phyloP scores from a whole-genome alignment of 2,113 vertebrate genomes.

The Tupaia tana region DNA sequence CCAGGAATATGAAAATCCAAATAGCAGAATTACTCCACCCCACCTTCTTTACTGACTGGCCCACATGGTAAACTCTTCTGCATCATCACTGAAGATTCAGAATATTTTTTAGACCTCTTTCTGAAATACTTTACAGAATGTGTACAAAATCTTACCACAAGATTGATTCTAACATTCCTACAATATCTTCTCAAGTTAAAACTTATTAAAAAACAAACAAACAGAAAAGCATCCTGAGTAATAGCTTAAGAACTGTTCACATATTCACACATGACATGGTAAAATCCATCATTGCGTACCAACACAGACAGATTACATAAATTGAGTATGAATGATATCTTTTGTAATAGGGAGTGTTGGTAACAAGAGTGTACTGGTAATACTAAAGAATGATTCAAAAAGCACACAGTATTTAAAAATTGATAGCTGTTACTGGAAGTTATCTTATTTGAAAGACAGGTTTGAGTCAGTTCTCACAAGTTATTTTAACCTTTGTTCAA shows the following conservation, averaged over 20 bases:
- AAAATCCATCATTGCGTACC: background rate
- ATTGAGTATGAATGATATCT: background rate
- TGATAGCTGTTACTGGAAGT: background rate
- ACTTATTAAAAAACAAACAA: background rate
- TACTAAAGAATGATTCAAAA: background rate
- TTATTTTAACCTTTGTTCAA: background rate
- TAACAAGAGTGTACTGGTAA: background rate
- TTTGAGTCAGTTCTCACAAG: background rate
- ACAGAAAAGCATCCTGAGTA: rapidly evolving
- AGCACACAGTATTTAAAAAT: background rate
- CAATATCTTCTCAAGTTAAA: background rate
- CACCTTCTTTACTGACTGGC: background rate
- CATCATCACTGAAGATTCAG: background rate
- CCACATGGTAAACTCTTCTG: background rate
- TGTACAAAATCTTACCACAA: background rate
- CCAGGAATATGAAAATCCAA: background rate
- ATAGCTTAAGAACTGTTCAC: background rate
- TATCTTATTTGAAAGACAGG: background rate
- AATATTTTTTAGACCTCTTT: background rate
- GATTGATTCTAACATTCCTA: background rate
- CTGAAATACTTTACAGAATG: background rate
- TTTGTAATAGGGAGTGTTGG: background rate
- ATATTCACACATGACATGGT: background rate
- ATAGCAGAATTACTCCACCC: no score
- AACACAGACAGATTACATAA: background rate